These are phyloP conservation scores for Holothuria scabra DNA, from an alignment of 53 echinoderm and acorn worm genomes.

Conservation along the genomic window DNA sequence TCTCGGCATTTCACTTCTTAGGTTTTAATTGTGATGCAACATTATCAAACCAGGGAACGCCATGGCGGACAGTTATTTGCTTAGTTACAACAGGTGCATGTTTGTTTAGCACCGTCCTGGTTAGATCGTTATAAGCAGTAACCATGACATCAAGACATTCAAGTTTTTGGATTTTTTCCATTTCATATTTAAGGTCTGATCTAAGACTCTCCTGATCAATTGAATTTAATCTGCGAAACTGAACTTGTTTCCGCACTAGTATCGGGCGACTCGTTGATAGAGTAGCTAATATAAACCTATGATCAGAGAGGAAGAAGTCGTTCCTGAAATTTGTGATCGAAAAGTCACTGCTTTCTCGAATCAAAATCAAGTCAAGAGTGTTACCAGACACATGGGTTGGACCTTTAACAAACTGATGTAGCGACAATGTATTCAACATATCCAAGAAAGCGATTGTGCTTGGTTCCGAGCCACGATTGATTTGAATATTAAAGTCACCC, in stretches of 20 bases:
- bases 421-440: too few species aligned
- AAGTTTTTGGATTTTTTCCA: not conserved
- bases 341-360: slow-evolving; percentile 29
- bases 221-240: slow-evolving; percentile 33
- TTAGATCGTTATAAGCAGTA: not conserved
- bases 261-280: slow-evolving; percentile 36
- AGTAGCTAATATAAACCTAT: slow-evolving; percentile 10
- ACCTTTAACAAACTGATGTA: too few species aligned
- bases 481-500: too few species aligned
- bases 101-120: not conserved
- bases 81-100: slow-evolving; percentile 23
- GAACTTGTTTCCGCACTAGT: slow-evolving; percentile 29
- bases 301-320: slow-evolving; percentile 28
- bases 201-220: slow-evolving; percentile 20
- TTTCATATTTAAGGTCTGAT: not conserved
- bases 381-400: slow-evolving; percentile 17
- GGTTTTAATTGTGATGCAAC: not conserved
- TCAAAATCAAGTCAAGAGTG: slow-evolving; percentile 23
- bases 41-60: slow-evolving; percentile 22
- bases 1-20: not conserved
- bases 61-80: not conserved
- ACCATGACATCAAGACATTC: slow-evolving; percentile 13
- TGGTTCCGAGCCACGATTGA: too few species aligned
- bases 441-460: too few species aligned
- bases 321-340: slow-evolving; percentile 9